Evolutionary conservation across 2,113 vertebrate species (phyloP).

Genomic region (Xerus inauris): DNA sequence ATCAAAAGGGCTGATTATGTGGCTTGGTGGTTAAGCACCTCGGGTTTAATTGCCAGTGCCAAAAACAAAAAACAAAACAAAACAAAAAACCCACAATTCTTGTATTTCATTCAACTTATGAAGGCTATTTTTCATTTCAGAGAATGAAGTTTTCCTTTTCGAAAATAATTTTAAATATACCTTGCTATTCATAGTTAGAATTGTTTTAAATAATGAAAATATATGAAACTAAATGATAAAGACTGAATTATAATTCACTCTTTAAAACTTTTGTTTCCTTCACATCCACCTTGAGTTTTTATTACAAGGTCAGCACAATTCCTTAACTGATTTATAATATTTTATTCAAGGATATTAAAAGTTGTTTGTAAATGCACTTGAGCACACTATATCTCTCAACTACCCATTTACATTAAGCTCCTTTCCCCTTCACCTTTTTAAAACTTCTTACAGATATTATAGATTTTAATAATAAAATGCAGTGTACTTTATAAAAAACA

Average conservation of each 20-base stretch:
- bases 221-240: background rate
- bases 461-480: background rate
- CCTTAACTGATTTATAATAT: conserved; percentile 41
- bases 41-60: too few relatives aligned
- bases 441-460: background rate
- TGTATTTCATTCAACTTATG: conserved; percentile 33
- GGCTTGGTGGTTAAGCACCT: too few relatives aligned
- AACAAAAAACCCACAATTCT: too few relatives aligned
- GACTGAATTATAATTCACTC: conserved; percentile 61
- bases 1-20: too few relatives aligned
- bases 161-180: conserved; percentile 65
- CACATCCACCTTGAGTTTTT: background rate
- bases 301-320: conserved; percentile 52
- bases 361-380: background rate
- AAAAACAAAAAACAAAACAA: too few relatives aligned
- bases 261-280: conserved; percentile 63
- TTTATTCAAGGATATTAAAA: conserved; percentile 36
- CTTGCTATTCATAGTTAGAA: conserved; percentile 68
- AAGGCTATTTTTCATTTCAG: conserved; percentile 62
- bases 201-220: background rate
- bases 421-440: background rate
- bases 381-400: background rate
- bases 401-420: background rate
- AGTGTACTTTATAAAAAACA: background rate
- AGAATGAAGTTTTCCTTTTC: conserved; percentile 53